Evolutionary conservation across 2,888 invertebrate genomes (phyloP).

Genomic region (Zygothrica quintamaculata): DNA sequence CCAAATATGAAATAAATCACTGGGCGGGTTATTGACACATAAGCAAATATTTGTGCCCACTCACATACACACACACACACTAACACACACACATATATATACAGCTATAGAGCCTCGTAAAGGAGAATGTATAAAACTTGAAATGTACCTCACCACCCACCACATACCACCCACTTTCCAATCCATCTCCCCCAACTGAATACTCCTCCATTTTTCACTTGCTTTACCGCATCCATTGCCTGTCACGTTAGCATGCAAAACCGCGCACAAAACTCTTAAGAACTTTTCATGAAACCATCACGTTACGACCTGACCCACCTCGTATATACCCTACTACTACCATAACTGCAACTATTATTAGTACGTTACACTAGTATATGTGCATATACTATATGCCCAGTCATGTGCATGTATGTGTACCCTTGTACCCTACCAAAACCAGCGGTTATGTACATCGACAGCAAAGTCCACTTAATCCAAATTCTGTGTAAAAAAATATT

Average conservation of each 20-base stretch:
- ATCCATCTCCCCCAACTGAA: no score
- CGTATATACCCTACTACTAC: conserved; percentile 15
- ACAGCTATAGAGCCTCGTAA: no score
- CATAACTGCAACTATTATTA: no score
- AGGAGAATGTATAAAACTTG: conserved; percentile 39
- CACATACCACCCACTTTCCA: conserved; percentile 12
- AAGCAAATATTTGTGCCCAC: conserved; percentile 72
- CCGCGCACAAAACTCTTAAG: conserved; percentile 61
- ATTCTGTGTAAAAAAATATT: conserved; percentile 79
- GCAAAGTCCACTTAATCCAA: conserved; percentile 79
- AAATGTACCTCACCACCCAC: conserved; percentile 18
- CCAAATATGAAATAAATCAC: conserved; percentile 80
- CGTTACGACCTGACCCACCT: conserved; percentile 31
- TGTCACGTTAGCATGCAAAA: conserved; percentile 63
- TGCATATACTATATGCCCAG: no score
- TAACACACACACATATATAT: conserved; percentile 5
- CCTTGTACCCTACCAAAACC: not conserved
- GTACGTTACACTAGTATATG: no score
- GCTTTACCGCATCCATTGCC: not conserved
- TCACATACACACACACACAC: conserved; percentile 33
- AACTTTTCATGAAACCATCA: conserved; percentile 55
- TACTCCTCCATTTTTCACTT: no score
- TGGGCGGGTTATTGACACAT: conserved; percentile 79
- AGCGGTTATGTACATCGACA: conserved; percentile 56
- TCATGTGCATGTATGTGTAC: no score